Conservation (phyloP, 2,888 invertebrate species). For the Cosmia trapezina region DNA sequence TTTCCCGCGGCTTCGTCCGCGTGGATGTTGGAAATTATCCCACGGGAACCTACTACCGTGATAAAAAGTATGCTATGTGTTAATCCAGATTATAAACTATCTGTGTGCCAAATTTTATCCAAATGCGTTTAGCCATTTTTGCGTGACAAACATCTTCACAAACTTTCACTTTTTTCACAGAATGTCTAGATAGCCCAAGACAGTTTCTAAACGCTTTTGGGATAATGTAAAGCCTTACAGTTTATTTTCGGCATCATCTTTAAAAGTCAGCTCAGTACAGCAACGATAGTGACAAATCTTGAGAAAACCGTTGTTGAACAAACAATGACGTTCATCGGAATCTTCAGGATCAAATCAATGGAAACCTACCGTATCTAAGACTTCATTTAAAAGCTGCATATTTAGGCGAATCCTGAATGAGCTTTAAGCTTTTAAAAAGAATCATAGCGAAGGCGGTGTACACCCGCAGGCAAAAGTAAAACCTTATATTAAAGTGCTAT, state of each 20-base stretch:
- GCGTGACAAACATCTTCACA: too few relatives aligned
- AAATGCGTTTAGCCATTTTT: too few relatives aligned
- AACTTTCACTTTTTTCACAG: too few relatives aligned
- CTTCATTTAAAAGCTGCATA: conserved; percentile 90
- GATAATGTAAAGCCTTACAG: too few relatives aligned
- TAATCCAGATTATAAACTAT: too few relatives aligned
- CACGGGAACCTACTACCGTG: too few relatives aligned
- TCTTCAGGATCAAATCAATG: conserved; percentile 64
- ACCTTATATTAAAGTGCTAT: background rate
- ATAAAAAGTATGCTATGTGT: too few relatives aligned
- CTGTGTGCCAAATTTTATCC: too few relatives aligned
- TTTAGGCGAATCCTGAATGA: conserved; percentile 84
- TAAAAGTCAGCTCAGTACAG: background rate
- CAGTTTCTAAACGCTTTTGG: background rate
- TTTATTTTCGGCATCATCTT: background rate
- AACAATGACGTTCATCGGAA: background rate
- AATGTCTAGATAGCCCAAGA: background rate
- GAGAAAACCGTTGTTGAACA: background rate
- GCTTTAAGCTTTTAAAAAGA: conserved; percentile 89
- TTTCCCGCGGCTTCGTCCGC: too few relatives aligned
- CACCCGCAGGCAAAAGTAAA: conserved; percentile 59
- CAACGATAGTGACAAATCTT: too few relatives aligned
- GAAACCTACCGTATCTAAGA: conserved; percentile 79
- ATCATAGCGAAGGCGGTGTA: conserved; percentile 80
- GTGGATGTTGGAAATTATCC: too few relatives aligned